Percentiles rank a stretch among this genome's conserved stretches.
Evolutionary conservation across 1,140 invertebrate genomes (phyloP).

Genomic region (Drosophila eugracilis): DNA sequence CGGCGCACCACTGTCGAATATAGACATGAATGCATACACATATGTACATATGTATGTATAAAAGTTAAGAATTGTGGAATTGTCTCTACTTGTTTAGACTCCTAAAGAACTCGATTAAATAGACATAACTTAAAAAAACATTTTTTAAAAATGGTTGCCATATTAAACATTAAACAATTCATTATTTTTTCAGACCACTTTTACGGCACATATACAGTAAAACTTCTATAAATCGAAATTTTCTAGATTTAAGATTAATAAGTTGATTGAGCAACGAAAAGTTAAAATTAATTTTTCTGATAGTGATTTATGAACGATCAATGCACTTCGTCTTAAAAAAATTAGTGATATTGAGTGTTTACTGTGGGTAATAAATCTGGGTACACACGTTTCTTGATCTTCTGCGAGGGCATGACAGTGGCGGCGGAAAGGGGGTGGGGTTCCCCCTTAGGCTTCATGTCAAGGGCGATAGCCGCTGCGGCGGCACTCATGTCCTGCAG

Average conservation of each 20-base stretch:
- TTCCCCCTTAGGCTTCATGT: conserved; percentile 72
- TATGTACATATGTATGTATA: no score
- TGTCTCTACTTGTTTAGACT: no score
- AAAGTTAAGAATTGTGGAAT: no score
- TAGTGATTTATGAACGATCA: not conserved
- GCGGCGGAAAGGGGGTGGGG: conserved; percentile 7
- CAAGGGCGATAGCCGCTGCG: conserved; percentile 69
- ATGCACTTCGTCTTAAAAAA: not conserved
- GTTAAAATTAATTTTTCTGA: not conserved
- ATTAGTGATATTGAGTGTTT: no score
- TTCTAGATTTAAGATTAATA: no score
- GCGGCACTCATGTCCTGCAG: conserved; percentile 73
- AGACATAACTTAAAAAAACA: no score
- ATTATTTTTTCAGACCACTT: no score
- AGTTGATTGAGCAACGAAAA: not conserved
- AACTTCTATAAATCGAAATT: not conserved
- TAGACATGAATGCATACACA: not conserved
- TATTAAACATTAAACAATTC: no score
- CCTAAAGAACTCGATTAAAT: no score
- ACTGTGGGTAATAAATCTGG: not conserved
- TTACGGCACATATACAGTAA: not conserved
- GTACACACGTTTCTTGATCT: conserved; percentile 81
- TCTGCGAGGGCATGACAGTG: conserved; percentile 51
- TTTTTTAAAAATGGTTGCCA: no score
- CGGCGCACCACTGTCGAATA: conserved; percentile 70